phyloP scores from a whole-genome alignment of 2,888 invertebrate species.

The Brachyptera risi region DNA sequence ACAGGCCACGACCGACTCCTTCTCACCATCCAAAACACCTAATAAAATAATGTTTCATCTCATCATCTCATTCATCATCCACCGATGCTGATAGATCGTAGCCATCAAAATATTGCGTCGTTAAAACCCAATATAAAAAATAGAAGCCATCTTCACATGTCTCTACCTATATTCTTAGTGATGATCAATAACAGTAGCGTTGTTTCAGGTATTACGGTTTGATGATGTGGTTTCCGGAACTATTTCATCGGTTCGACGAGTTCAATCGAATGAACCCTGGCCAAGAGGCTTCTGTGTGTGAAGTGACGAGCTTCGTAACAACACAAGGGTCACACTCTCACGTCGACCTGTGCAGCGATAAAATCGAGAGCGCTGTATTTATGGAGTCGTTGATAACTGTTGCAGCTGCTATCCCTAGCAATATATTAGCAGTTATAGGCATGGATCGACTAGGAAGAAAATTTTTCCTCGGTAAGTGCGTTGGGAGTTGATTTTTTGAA shows the following conservation, averaged over 20 bases:
- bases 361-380: constrained; percentile 75
- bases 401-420: constrained; percentile 80
- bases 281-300: constrained; percentile 54
- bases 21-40: too few relatives aligned
- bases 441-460: constrained; percentile 86
- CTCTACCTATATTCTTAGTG: background rate
- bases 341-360: constrained; percentile 57
- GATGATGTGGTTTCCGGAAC: constrained; percentile 96
- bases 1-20: too few relatives aligned
- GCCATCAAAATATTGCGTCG: background rate
- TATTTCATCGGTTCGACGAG: constrained; percentile 87
- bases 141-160: background rate
- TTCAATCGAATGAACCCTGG: constrained; percentile 62
- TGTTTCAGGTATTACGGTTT: constrained; percentile 78
- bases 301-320: constrained; percentile 73
- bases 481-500: too few relatives aligned
- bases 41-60: too few relatives aligned
- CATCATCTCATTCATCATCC: too few relatives aligned
- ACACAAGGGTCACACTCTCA: constrained; percentile 59
- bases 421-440: constrained; percentile 73
- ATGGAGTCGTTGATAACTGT: constrained; percentile 83
- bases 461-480: constrained; percentile 67
- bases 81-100: too few relatives aligned
- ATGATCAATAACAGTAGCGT: too few relatives aligned
- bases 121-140: too few relatives aligned